phyloP scores from a whole-genome alignment of 2,888 invertebrate species.

The Meghimatium bilineatum region DNA sequence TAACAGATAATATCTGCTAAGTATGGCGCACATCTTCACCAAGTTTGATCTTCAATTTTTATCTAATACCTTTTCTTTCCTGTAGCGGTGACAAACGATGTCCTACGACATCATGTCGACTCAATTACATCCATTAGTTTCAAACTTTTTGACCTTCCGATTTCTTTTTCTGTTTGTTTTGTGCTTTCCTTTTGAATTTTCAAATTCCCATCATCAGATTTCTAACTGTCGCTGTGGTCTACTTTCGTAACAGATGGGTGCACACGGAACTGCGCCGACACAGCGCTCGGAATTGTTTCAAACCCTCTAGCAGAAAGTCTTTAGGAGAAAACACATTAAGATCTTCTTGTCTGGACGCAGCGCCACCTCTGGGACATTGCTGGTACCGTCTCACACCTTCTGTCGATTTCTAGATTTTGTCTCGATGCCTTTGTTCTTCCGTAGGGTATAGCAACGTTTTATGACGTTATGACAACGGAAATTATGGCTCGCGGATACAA shows the following conservation, averaged over 20 bases:
- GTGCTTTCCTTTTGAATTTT: neutral
- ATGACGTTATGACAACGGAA: conserved; percentile 32
- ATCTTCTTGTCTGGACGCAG: conserved; percentile 16
- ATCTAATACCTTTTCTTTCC: no score
- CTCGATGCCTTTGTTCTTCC: conserved; percentile 19
- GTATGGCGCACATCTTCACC: no score
- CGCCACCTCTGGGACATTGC: conserved; percentile 30
- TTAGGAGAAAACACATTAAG: neutral
- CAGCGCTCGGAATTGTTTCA: neutral
- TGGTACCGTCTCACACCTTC: conserved; percentile 36
- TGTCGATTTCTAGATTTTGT: conserved; percentile 33
- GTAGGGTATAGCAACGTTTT: neutral
- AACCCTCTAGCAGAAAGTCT: neutral
- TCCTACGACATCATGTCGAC: neutral
- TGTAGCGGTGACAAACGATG: neutral
- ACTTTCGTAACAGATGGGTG: conserved; percentile 26
- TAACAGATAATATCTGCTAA: no score
- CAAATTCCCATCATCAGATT: neutral
- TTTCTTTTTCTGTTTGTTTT: neutral
- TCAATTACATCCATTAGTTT: conserved; percentile 5
- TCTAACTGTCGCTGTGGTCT: neutral
- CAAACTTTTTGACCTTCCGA: neutral
- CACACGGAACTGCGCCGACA: neutral
- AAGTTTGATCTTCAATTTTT: no score
- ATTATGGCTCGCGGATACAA: conserved; percentile 18